Evolutionary conservation across 2,888 invertebrate genomes (phyloP).

Genomic region (Drosophila monieri): DNA sequence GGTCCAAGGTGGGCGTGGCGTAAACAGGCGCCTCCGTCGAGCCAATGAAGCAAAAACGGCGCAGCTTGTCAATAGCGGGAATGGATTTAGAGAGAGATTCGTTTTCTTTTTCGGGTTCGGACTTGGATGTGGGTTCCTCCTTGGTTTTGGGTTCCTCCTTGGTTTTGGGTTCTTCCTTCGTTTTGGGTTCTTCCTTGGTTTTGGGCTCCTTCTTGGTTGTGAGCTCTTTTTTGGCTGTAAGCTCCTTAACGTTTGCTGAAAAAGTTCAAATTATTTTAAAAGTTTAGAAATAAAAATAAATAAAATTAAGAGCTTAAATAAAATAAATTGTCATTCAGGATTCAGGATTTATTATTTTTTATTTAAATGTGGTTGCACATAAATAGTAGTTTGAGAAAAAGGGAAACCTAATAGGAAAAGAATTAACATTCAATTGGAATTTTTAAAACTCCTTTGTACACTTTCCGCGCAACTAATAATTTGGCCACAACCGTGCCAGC

Average conservation of each 20-base stretch:
- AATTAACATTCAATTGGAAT: not conserved
- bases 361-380: no score
- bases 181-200: not conserved
- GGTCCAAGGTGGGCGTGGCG: conserved; percentile 31
- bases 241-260: not conserved
- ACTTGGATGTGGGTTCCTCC: not conserved
- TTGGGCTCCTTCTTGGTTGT: not conserved
- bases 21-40: conserved; percentile 70
- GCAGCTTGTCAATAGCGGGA: conserved; percentile 29
- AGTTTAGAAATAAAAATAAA: no score
- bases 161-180: no score
- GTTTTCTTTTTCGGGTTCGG: not conserved
- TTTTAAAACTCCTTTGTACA: not conserved
- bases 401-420: no score
- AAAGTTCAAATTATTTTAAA: no score
- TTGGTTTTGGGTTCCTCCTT: not conserved
- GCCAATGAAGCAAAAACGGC: conserved; percentile 65
- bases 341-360: no score
- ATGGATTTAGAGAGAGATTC: conserved; percentile 4
- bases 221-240: not conserved
- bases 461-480: not conserved
- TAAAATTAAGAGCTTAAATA: no score
- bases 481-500: not conserved
- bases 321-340: no score
- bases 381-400: no score